Evolutionary conservation across 1,140 invertebrate genomes (phyloP), one percentile per base, ranked within the genome.

Genomic region (Brachionus asplanchnoidis): DNA sequence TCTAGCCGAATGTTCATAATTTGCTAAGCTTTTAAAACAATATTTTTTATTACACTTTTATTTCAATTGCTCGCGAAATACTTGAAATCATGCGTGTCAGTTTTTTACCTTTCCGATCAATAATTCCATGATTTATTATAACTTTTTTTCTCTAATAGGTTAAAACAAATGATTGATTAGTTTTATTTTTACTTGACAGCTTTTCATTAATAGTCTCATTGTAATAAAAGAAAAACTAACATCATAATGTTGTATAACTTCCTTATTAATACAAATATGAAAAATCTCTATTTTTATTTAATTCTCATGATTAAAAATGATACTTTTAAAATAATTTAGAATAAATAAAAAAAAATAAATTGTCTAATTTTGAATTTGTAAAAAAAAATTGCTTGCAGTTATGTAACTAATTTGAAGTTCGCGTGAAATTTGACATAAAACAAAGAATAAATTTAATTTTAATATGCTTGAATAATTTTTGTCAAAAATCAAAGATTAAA

Each of bases 11-110:
- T 53, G 46, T 53, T 14, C 46, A 53, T 20, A 68, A 32, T 36
- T 68, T 68, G 32, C 32, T 32, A 40, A 68, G 66, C 32, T 40
- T 14, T 68, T 68, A 68, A 68, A 68, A 68, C 12, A 68, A 68
- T 68, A 68, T 68, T 68, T 68, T 68, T 68, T 28, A 68, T 68
- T 68, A n/a, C 28, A 68, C 66, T 68, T 68, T 32, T 32, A 68
- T 68, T 68, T 68, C 26, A 40, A 32, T 40, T 32, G 26, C 14
- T 40, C 8, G 32, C 66, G 14, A 68, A 32, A 23, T 17, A 68
- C 66, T 68, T 68, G 66, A 68, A 68, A 68, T 68, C 66, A 68
- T 68, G 66, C 26, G 66, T 68, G 32, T 32, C 26, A 68, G 66
- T 68, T 68, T 68, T 66, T 32, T 68, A 32, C 66, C 26, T 32